Evolutionary conservation across 2,797 vertebrate species (phyloP).

Genomic region (Amblyraja radiata): DNA sequence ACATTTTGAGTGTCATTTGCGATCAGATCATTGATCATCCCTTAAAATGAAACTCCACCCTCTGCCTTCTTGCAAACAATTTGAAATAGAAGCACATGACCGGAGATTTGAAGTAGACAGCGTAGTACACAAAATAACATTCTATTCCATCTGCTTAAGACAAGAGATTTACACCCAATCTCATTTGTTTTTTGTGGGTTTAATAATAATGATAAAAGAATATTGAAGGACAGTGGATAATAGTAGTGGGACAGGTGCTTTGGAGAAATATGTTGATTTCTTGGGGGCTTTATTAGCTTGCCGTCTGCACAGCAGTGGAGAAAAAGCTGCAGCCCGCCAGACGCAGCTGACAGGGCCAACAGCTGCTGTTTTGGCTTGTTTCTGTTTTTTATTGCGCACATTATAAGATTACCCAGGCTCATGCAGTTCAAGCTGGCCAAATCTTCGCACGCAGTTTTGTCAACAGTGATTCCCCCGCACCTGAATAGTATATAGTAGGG

Average conservation of each 20-base stretch:
- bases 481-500: slow-evolving; percentile 28
- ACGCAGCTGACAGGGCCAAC: slow-evolving; percentile 5
- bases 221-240: slow-evolving; percentile 37
- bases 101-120: neutral
- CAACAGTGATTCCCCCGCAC: slow-evolving; percentile 32
- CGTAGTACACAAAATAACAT: neutral
- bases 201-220: slow-evolving; percentile 38
- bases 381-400: slow-evolving; percentile 37
- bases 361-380: slow-evolving; percentile 2
- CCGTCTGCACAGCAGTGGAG: slow-evolving; percentile 38
- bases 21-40: neutral
- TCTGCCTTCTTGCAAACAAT: neutral
- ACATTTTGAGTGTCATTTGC: neutral
- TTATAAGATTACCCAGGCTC: slow-evolving; percentile 35
- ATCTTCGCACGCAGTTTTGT: slow-evolving; percentile 39
- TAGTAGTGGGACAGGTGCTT: slow-evolving; percentile 39
- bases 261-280: slow-evolving; percentile 39
- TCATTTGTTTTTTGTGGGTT: neutral
- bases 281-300: slow-evolving; percentile 40
- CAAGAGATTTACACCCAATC: neutral
- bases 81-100: too few species aligned
- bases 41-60: neutral
- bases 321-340: slow-evolving; percentile 38
- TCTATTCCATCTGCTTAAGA: neutral
- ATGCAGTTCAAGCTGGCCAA: slow-evolving; percentile 33